Conservation (phyloP, 2,113 vertebrate species). For the Lepisosteus oculatus region DNA sequence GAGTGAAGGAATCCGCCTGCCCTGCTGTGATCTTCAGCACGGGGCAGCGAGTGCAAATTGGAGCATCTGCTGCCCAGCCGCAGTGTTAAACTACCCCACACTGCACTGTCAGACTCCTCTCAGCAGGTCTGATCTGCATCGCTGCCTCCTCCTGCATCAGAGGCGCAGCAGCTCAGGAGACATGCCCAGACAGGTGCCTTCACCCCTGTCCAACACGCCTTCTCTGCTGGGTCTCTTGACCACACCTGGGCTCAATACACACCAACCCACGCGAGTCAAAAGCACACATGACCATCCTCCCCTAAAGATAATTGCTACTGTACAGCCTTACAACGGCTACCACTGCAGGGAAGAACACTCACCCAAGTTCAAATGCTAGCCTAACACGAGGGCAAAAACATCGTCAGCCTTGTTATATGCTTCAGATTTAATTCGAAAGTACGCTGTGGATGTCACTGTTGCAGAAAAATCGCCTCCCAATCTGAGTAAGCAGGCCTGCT, state of each 20-base stretch:
- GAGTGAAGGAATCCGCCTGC: slow-evolving; percentile 15
- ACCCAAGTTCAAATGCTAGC: too few species aligned
- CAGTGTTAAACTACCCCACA: slow-evolving; percentile 20
- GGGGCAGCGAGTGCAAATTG: slow-evolving; percentile 29
- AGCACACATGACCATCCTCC: too few species aligned
- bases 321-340: slow-evolving; percentile 16
- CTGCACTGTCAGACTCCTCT: background rate
- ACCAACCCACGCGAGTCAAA: too few species aligned
- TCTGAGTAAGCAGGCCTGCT: slow-evolving; percentile 15
- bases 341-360: background rate
- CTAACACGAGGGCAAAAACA: background rate
- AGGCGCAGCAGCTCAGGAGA: background rate
- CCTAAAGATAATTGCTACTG: too few species aligned
- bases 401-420: background rate
- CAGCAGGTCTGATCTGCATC: slow-evolving; percentile 1
- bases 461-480: slow-evolving; percentile 6
- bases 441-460: background rate
- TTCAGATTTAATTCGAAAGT: background rate
- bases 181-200: too few species aligned
- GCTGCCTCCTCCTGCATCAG: slow-evolving; percentile 18
- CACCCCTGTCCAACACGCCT: too few species aligned
- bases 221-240: too few species aligned
- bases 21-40: slow-evolving; percentile 29
- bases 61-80: slow-evolving; percentile 37
- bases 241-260: too few species aligned